These are phyloP conservation scores for Ochropleura plecta DNA, from an alignment of 2,888 invertebrate species.

Conservation along the genomic window DNA sequence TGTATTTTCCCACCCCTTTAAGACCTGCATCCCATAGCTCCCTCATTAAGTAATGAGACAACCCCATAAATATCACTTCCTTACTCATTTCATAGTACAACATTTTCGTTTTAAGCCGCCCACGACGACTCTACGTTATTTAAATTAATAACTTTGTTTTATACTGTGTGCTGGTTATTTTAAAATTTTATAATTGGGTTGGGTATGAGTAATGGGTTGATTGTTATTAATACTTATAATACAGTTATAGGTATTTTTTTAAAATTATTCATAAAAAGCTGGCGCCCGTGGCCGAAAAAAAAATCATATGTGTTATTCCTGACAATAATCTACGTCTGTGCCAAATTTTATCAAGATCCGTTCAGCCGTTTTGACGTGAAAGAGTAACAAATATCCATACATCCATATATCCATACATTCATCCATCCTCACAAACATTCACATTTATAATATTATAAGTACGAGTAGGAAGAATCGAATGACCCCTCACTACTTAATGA, in stretches of 20 bases:
- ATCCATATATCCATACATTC: no score
- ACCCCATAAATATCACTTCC: conserved; percentile 88
- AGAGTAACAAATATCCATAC: no score
- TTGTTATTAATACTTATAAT: conserved; percentile 1
- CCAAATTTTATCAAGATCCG: no score
- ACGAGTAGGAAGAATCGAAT: no score
- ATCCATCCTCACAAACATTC: no score
- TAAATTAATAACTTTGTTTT: conserved; percentile 75
- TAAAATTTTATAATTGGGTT: conserved; percentile 23
- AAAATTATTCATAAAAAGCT: no score
- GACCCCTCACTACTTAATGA: no score
- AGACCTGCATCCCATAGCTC: conserved; percentile 52
- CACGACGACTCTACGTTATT: conserved; percentile 84
- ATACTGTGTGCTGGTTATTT: conserved; percentile 24
- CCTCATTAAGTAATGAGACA: conserved; percentile 80
- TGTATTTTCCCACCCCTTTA: conserved; percentile 57
- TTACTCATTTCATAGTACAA: conserved; percentile 84
- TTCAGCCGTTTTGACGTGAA: no score
- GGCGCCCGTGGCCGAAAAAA: no score
- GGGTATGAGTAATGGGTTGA: conserved; percentile 6
- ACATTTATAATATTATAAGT: no score
- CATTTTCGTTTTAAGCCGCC: conserved; percentile 88
- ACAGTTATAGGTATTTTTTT: background rate
- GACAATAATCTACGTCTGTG: no score
- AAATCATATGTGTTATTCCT: no score